These are phyloP conservation scores for Amphibalanus amphitrite DNA, from an alignment of 1,140 invertebrate genomes.

Conservation along the genomic window DNA sequence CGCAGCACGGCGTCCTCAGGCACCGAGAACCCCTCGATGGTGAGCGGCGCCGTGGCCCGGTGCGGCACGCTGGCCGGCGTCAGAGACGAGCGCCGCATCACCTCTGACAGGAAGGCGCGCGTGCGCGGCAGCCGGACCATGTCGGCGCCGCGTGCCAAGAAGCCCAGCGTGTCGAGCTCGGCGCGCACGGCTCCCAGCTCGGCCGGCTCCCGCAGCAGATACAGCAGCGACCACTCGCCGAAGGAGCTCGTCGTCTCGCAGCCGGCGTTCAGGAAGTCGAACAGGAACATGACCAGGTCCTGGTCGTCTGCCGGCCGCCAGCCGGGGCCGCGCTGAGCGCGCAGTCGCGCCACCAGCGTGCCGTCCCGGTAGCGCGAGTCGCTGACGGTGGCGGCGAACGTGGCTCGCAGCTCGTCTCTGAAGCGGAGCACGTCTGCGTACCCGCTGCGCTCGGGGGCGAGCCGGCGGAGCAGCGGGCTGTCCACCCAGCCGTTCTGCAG, in stretches of 20 bases:
- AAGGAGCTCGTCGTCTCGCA: neutral
- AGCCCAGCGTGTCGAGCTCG: neutral
- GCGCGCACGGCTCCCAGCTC: conserved; percentile 1
- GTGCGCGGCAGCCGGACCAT: neutral
- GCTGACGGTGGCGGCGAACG: neutral
- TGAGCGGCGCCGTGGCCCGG: neutral
- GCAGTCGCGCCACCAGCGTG: neutral
- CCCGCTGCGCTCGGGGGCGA: neutral
- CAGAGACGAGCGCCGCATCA: neutral
- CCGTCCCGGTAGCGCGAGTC: neutral
- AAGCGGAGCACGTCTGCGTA: neutral
- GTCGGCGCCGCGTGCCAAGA: neutral
- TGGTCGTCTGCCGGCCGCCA: neutral
- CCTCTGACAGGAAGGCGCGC: neutral
- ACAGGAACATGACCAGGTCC: neutral
- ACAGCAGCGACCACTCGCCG: neutral
- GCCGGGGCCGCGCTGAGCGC: neutral
- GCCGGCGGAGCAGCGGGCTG: neutral
- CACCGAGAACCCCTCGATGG: neutral
- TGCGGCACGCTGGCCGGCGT: conserved; percentile 1
- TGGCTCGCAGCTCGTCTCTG: neutral
- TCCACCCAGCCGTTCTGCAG: neutral
- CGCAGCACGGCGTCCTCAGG: neutral
- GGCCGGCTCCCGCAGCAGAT: conserved; percentile 23
- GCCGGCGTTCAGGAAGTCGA: neutral